Conservation (phyloP, 2,113 vertebrate genomes). For the Dipodomys merriami region DNA sequence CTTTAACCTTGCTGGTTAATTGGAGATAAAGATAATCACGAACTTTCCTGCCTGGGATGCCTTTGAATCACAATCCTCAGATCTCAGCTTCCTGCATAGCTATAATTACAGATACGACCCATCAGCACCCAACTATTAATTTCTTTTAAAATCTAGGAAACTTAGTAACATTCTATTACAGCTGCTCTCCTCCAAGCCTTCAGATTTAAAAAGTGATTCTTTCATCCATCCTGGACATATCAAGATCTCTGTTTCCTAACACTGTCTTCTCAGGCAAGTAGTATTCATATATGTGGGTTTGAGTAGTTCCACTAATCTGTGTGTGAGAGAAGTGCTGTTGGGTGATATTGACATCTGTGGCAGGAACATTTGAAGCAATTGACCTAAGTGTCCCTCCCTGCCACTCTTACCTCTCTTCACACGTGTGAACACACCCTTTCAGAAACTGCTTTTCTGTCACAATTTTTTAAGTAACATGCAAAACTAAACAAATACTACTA, state of each 20-base stretch:
- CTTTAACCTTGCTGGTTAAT: too few species aligned
- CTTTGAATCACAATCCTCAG: too few species aligned
- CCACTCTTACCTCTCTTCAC: not conserved
- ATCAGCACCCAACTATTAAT: not conserved
- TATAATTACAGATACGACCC: too few species aligned
- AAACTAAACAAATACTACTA: not conserved
- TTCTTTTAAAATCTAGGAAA: constrained; percentile 5
- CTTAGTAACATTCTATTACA: not conserved
- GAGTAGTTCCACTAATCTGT: not conserved
- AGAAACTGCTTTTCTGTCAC: not conserved
- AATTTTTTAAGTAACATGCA: constrained; percentile 12
- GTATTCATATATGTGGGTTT: not conserved
- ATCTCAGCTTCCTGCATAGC: too few species aligned
- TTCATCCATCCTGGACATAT: not conserved
- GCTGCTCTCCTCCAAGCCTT: not conserved
- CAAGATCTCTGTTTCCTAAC: constrained; percentile 34
- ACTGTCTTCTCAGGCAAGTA: not conserved
- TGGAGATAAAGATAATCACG: too few species aligned
- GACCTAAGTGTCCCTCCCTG: not conserved
- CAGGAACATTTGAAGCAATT: not conserved
- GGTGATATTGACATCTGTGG: not conserved
- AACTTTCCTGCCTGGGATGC: too few species aligned
- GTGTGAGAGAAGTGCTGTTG: not conserved
- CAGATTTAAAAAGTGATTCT: not conserved
- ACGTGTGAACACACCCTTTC: not conserved